Evolutionary conservation across 2,113 vertebrate species (phyloP).

Genomic region (Todiramphus saurophagus): DNA sequence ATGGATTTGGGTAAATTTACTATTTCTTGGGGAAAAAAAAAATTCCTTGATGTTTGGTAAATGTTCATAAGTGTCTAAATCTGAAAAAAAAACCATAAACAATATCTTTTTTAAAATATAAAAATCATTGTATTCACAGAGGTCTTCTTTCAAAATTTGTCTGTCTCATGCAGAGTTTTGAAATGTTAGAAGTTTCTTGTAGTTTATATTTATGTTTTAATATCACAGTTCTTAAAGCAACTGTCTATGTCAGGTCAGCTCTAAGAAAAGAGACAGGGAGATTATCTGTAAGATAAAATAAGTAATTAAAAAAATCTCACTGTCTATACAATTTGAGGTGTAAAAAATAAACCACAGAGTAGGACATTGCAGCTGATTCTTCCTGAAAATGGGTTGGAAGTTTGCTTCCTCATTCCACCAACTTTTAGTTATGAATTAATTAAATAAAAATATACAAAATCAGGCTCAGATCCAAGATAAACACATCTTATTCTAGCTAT

Average conservation of each 20-base stretch:
- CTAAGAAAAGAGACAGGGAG: background rate
- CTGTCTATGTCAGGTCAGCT: background rate
- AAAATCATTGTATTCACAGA: background rate
- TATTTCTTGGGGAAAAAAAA: background rate
- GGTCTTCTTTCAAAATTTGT: background rate
- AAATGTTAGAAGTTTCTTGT: background rate
- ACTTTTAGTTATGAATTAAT: background rate
- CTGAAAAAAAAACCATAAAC: background rate
- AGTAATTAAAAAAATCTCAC: background rate
- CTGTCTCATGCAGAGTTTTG: background rate
- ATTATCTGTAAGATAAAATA: background rate
- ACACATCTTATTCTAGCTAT: background rate
- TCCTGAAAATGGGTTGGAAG: background rate
- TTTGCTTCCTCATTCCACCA: background rate
- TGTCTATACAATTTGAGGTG: background rate
- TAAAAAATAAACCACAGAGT: background rate
- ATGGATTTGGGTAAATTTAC: background rate
- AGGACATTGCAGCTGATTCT: background rate
- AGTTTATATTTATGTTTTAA: background rate
- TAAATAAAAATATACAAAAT: constrained; percentile 36
- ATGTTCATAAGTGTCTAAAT: background rate
- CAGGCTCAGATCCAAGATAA: constrained; percentile 16
- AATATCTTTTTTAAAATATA: too few relatives aligned
- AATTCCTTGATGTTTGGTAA: background rate
- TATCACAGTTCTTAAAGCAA: background rate